Percentiles rank a stretch among this genome's conserved stretches.
Evolutionary conservation across 2,888 invertebrate species (phyloP).

Genomic region (Falcaria lacertinaria): DNA sequence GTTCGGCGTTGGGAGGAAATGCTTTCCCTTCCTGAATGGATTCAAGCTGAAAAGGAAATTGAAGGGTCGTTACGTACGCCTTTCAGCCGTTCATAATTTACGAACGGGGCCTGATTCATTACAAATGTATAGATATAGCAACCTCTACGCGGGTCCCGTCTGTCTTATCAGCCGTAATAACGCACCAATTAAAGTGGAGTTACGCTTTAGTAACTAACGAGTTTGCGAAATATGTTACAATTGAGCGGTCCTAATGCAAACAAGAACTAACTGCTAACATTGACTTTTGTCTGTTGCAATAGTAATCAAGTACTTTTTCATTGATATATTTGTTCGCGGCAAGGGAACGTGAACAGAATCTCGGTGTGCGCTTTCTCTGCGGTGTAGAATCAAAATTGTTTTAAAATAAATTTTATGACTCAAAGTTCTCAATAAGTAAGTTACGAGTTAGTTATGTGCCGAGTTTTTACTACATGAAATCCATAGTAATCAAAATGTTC

Average conservation of each 20-base stretch:
- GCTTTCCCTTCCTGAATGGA: slow-evolving; percentile 64
- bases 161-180: slow-evolving; percentile 6
- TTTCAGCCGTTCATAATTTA: slow-evolving; percentile 60
- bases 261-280: slow-evolving; percentile 59
- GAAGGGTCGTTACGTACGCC: slow-evolving; percentile 67
- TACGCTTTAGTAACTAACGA: slow-evolving; percentile 13
- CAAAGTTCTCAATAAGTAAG: too few relatives aligned
- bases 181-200: slow-evolving; percentile 1
- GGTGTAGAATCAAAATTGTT: too few relatives aligned
- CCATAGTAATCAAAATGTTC: too few relatives aligned
- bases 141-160: slow-evolving; percentile 9
- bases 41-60: slow-evolving; percentile 69
- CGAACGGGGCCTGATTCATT: slow-evolving; percentile 55
- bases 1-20: slow-evolving; percentile 53
- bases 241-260: too few relatives aligned
- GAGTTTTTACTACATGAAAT: too few relatives aligned
- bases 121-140: slow-evolving; percentile 36
- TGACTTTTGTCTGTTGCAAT: slow-evolving; percentile 58
- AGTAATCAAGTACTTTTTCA: slow-evolving; percentile 41
- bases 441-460: too few relatives aligned
- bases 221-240: slow-evolving; percentile 59
- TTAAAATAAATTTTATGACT: too few relatives aligned
- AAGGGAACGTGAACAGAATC: slow-evolving; percentile 50
- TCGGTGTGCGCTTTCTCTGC: too few relatives aligned
- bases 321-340: slow-evolving; percentile 47